These are phyloP conservation scores for Prenolepis imparis DNA, from an alignment of 2,888 invertebrate species.

Conservation along the genomic window DNA sequence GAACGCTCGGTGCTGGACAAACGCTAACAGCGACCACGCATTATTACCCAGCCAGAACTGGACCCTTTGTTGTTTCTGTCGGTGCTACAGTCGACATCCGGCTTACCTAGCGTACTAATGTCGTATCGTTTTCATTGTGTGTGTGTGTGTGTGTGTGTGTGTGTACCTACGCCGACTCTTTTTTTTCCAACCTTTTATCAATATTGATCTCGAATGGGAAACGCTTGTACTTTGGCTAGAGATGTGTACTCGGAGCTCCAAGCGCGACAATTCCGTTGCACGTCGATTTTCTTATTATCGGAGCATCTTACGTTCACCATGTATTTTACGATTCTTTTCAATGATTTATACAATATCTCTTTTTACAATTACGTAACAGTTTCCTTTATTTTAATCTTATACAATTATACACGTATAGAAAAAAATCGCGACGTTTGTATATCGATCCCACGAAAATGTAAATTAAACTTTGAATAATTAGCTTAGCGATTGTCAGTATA, in stretches of 20 bases:
- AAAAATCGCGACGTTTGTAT: background rate
- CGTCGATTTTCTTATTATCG: background rate
- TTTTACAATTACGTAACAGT: background rate
- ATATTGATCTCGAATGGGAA: background rate
- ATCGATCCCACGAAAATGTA: background rate
- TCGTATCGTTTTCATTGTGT: constrained; percentile 7
- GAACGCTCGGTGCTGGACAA: constrained; percentile 69
- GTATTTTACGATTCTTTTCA: background rate
- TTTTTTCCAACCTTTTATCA: constrained; percentile 24
- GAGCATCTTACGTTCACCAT: too few species aligned
- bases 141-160: too few species aligned
- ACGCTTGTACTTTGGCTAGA: background rate
- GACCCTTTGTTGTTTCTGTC: constrained; percentile 62
- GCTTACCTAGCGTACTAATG: constrained; percentile 43
- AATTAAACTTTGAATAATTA: background rate
- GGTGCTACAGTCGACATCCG: constrained; percentile 59
- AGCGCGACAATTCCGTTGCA: background rate
- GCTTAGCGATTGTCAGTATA: background rate
- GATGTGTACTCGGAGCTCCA: background rate
- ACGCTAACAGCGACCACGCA: constrained; percentile 66
- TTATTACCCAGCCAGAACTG: constrained; percentile 75
- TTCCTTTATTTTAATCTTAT: background rate
- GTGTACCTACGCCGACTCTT: background rate
- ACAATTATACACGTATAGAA: too few species aligned
- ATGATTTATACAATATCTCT: background rate